Percentiles rank a stretch among this genome's conserved stretches.
Evolutionary conservation across 2,888 invertebrate species (phyloP).

Genomic region (Amorpha juglandis): DNA sequence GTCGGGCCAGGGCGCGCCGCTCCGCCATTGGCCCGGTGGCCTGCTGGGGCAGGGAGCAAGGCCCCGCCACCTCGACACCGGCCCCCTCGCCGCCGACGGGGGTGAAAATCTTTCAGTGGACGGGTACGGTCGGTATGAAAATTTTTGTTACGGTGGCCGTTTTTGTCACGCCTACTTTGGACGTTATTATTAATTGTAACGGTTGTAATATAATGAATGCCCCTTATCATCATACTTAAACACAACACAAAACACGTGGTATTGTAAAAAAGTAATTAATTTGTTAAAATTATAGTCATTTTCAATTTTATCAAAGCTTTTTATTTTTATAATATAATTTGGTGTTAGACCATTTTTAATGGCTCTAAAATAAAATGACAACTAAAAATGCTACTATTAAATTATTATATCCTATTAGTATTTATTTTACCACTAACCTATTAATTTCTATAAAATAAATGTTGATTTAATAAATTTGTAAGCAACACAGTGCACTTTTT

Average conservation of each 20-base stretch:
- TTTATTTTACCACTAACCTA: neutral
- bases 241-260: too few species aligned
- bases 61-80: constrained; percentile 80
- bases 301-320: too few species aligned
- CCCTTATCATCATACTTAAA: neutral
- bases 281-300: too few species aligned
- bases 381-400: neutral
- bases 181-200: neutral
- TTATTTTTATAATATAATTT: too few species aligned
- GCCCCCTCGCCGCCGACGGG: constrained; percentile 57
- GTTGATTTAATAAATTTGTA: too few species aligned
- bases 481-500: constrained; percentile 32
- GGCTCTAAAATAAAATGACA: too few species aligned
- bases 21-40: constrained; percentile 83
- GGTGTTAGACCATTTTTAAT: too few species aligned
- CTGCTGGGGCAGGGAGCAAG: constrained; percentile 81
- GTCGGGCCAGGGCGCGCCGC: constrained; percentile 80
- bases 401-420: neutral
- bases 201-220: neutral
- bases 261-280: too few species aligned
- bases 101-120: constrained; percentile 77
- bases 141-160: constrained; percentile 43
- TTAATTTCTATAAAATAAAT: neutral
- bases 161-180: constrained; percentile 7
- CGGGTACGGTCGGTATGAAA: constrained; percentile 75